These are phyloP conservation scores for Platysteira castanea DNA, from an alignment of 2,113 vertebrate genomes.

Conservation along the genomic window DNA sequence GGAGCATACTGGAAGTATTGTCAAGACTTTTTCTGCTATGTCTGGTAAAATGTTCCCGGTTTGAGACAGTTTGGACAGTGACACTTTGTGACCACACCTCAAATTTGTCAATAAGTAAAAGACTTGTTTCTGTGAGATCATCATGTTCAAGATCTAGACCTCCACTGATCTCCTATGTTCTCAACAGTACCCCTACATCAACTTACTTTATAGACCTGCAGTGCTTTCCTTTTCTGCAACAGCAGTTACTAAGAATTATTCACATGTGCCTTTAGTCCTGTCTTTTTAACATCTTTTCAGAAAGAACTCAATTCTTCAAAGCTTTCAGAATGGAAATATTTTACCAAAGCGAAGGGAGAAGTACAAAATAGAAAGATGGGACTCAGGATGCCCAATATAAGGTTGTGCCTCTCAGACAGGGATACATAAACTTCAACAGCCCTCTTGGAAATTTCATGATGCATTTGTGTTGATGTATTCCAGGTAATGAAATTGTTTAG, in stretches of 20 bases:
- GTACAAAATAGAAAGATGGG: not conserved
- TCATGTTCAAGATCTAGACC: not conserved
- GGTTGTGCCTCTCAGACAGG: not conserved
- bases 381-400: not conserved
- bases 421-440: not conserved
- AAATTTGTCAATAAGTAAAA: not conserved
- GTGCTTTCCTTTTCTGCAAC: not conserved
- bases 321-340: not conserved
- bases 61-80: not conserved
- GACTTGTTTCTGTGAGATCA: not conserved
- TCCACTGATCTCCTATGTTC: not conserved
- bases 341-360: not conserved
- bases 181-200: not conserved
- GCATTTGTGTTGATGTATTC: not conserved
- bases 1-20: not conserved
- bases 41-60: not conserved
- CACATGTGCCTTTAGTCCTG: not conserved
- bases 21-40: not conserved
- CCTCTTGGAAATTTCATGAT: not conserved
- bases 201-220: not conserved
- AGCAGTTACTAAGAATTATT: constrained; percentile 8
- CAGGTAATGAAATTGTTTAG: not conserved
- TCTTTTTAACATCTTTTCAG: not conserved
- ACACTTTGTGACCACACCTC: not conserved
- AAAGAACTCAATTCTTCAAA: not conserved